A percentile compares a stretch with the other conserved stretches of the same genome.
Evolutionary conservation across 2,888 invertebrate genomes (phyloP).

Genomic region (Morpho achilles): DNA sequence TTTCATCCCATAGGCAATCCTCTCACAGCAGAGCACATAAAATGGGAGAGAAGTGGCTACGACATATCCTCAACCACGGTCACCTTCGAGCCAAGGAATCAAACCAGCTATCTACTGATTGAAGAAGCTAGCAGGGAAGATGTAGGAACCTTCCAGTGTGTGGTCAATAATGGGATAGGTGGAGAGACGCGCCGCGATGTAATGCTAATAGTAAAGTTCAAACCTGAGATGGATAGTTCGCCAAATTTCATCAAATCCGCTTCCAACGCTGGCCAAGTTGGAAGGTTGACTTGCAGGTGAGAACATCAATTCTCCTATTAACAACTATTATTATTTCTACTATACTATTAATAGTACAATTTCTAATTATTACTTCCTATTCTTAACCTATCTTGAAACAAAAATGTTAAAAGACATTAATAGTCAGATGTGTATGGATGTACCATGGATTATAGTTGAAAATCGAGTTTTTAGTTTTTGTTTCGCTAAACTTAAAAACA

Average conservation of each 20-base stretch:
- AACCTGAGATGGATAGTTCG: slow-evolving; percentile 92
- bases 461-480: no score
- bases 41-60: slow-evolving; percentile 89
- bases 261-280: slow-evolving; percentile 84
- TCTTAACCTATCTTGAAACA: no score
- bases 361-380: no score
- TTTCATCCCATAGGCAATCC: slow-evolving; percentile 83
- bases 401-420: no score
- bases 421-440: no score
- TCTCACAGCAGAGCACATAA: slow-evolving; percentile 87
- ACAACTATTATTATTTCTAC: no score
- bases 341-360: no score
- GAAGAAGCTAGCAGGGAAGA: slow-evolving; percentile 89
- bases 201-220: slow-evolving; percentile 93
- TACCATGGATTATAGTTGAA: no score
- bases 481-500: no score
- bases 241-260: slow-evolving; percentile 91
- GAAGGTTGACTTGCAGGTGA: slow-evolving; percentile 77
- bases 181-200: slow-evolving; percentile 85
- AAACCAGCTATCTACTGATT: slow-evolving; percentile 88
- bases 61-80: slow-evolving; percentile 84
- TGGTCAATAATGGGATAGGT: slow-evolving; percentile 93
- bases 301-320: slow-evolving; percentile 27
- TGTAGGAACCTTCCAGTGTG: slow-evolving; percentile 90
- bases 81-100: slow-evolving; percentile 84